Base-by-base conservation (phyloP, 2,797 vertebrate genomes). In the Acropternis orthonyx region DNA sequence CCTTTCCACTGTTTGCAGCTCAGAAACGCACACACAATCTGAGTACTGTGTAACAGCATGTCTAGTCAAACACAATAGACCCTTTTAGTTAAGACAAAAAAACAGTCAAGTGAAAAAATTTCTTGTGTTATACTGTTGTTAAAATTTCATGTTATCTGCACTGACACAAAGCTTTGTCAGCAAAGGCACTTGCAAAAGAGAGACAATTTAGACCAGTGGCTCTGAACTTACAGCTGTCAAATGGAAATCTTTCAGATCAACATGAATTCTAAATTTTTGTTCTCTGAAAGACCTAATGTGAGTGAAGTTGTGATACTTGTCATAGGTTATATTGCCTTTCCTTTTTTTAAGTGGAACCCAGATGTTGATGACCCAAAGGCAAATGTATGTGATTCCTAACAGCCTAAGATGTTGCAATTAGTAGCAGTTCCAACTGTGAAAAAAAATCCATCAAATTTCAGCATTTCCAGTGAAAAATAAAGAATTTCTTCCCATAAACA, bases 1-100 rank as follows among this genome's bases (percentile, higher is more conserved):
- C 66, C 67, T 61, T 75, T 51, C 12, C 55, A 2, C 30, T 49
- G 14, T 10, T 17, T 37, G 30, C 28, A 46, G 49, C 12, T 69
- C 0, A 0, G 59, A 1, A 30, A 36, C 3, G 22, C 7, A 1
- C 3, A 1, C 30, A 39, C 22, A 72, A 23, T 18, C 2, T 1
- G 0, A 34, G 11, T 18, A 12, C 55, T 23, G 21, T 28, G 39
- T 6, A 44, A n/a, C 48, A 77, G 68, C 39, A n/a, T 7, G 3
- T 52, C 62, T 43, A 32, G 17, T 26, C 37, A 66, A 69, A 23
- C 3, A 4, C 51, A 61, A 39, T 0, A 78, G 24, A 74, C 5
- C 8, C 68, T 80, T 51, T 34, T 12, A 85, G 41, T 77, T 49
- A 49, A 67, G 62, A n/a, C 36, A 39, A 72, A 43, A 65, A 44